Conservation (phyloP, 2,888 invertebrate genomes). For the Hartigia nigra region DNA sequence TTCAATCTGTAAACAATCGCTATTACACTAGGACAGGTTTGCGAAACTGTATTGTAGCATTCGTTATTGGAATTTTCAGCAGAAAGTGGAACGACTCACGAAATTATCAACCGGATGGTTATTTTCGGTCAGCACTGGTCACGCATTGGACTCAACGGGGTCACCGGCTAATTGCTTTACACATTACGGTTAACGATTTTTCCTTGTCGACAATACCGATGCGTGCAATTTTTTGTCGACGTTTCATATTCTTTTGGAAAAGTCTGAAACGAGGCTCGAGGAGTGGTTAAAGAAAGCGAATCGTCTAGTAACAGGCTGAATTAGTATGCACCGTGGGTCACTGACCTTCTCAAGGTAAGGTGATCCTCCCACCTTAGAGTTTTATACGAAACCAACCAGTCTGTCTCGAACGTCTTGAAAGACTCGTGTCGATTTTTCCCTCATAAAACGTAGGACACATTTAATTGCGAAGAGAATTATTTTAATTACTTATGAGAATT, state of each 20-base stretch:
- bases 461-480: not conserved
- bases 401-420: slow-evolving; percentile 17
- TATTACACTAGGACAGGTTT: not conserved
- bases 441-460: not conserved
- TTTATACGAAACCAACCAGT: slow-evolving; percentile 38
- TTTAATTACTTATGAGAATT: not conserved
- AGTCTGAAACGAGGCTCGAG: not conserved
- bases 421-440: not conserved
- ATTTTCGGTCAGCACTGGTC: slow-evolving; percentile 4
- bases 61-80: not conserved
- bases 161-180: not conserved
- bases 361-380: slow-evolving; percentile 12
- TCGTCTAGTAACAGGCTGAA: slow-evolving; percentile 24
- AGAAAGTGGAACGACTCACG: not conserved
- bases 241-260: not conserved
- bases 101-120: not conserved
- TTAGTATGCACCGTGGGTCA: slow-evolving; percentile 41
- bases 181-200: not conserved
- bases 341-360: slow-evolving; percentile 34
- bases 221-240: not conserved
- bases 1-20: not conserved
- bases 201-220: not conserved
- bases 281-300: not conserved
- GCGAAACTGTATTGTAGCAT: not conserved
- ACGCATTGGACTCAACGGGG: slow-evolving; percentile 1